Evolutionary conservation across 2,888 invertebrate species (phyloP).

Genomic region (Leptopilina myrica): DNA sequence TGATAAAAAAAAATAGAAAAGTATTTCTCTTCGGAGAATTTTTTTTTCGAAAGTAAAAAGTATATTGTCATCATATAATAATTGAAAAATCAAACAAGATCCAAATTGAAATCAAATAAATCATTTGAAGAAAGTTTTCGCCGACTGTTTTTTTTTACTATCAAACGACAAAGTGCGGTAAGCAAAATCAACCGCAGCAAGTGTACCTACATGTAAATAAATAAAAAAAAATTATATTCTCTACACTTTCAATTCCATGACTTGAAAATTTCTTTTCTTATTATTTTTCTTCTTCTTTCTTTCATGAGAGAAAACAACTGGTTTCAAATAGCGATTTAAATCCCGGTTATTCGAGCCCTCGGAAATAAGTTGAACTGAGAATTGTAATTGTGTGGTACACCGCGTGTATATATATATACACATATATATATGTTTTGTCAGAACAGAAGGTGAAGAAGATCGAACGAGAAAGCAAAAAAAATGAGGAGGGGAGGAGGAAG

Average conservation of each 20-base stretch:
- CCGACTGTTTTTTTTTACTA: background rate
- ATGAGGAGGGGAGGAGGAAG: background rate
- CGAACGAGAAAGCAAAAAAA: slow-evolving; percentile 17
- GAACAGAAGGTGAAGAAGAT: slow-evolving; percentile 45
- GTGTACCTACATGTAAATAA: background rate
- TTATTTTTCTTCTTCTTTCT: background rate
- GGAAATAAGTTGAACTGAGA: slow-evolving; percentile 7
- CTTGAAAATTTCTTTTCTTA: background rate
- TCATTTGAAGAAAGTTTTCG: slow-evolving; percentile 4
- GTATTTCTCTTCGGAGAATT: no score
- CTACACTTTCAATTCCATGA: slow-evolving; percentile 36
- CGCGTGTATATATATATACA: background rate
- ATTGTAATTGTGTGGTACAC: slow-evolving; percentile 34
- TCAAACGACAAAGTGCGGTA: slow-evolving; percentile 5
- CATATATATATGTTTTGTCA: slow-evolving; percentile 34
- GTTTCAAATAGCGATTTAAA: slow-evolving; percentile 35
- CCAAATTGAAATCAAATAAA: slow-evolving; percentile 13
- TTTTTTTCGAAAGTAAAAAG: no score
- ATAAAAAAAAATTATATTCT: slow-evolving; percentile 1
- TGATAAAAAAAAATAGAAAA: no score
- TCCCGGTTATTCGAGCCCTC: slow-evolving; percentile 28
- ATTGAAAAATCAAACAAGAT: slow-evolving; percentile 9
- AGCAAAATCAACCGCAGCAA: slow-evolving; percentile 15
- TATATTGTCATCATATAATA: no score
- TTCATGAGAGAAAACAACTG: background rate